Base-by-base conservation (phyloP, 1,140 invertebrate genomes). In the Muscidifurax raptorellus region DNA sequence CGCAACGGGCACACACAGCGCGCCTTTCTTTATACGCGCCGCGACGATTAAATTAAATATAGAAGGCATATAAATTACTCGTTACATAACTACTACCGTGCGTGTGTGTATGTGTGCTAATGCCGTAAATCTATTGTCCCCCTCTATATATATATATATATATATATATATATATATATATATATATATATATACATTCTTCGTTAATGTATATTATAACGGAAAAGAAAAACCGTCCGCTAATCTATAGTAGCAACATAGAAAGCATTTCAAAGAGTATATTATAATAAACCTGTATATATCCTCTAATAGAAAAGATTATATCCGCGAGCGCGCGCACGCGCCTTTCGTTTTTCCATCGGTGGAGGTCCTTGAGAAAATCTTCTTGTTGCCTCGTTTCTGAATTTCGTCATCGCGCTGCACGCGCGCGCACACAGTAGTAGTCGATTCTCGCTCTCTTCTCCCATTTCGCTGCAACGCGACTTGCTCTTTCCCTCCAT, bases 341-440 rank as follows among this genome's bases (percentile, higher is more conserved):
- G 82, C 86, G 90, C 91, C 91, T 93, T 93, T 93, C 91, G 90
- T 92, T 92, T 93, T 92, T 91, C 91, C 90, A 90, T 90, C 91
- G 88, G 88, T 82, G 88, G 83, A 47, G 86, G 88, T 90, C 91
- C 92, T 92, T 92, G 92, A 91, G 89, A 89, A 91, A 90, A 91
- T 92, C 91, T 90, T 90, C 89, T 89, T 6, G 22, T 59, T 89
- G 87, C 88, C 89, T 89, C 89, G 89, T 89, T 91, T 91, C 91
- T 88, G 88, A 90, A 90, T 92, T 91, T 91, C 91, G 88, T 91
- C 89, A 91, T 88, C 88, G 87, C 84, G 79, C 78, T 86, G 69
- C 30, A 13, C 76, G 18, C 67, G 67, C 87, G 85, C 80, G 64
- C 28, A 77, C 78, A 52, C 7, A 30, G 59, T 40, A 64, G 52